Conservation (phyloP, 64 coral and sea anemone genomes). For the Orbicella faveolata region DNA sequence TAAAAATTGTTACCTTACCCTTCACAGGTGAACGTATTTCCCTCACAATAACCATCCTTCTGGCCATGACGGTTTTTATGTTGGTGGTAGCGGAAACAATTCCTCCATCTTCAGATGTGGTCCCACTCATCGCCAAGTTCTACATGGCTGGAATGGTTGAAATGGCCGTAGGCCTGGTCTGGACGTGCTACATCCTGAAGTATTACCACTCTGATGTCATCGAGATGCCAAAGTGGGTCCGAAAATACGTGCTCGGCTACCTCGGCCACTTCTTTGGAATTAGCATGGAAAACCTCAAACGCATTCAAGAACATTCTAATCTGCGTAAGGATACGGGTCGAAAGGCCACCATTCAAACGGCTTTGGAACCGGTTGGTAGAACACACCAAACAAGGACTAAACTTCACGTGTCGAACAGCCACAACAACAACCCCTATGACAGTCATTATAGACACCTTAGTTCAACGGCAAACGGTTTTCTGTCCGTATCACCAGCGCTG, state of each 20-base stretch:
- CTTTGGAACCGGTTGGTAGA: background rate
- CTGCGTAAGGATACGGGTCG: constrained; percentile 17
- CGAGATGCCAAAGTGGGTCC: constrained; percentile 88
- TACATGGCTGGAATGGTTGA: constrained; percentile 99
- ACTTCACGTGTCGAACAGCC: constrained; percentile 3
- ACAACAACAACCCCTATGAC: constrained; percentile 29
- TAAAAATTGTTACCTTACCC: background rate
- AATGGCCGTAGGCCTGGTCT: constrained; percentile 90
- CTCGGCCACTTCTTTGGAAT: constrained; percentile 86
- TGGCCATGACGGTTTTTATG: constrained; percentile 99
- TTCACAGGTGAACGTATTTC: constrained; percentile 94
- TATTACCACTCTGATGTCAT: constrained; percentile 93
- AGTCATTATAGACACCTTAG: constrained; percentile 17
- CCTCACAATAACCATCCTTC: constrained; percentile 84
- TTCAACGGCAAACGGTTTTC: constrained; percentile 7
- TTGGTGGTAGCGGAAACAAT: constrained; percentile 91
- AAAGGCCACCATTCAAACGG: constrained; percentile 11
- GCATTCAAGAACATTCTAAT: constrained; percentile 74
- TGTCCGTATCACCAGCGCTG: background rate
- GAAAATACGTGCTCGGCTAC: constrained; percentile 84
- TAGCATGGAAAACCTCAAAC: constrained; percentile 85
- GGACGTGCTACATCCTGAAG: constrained; percentile 93
- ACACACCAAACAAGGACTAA: constrained; percentile 8
- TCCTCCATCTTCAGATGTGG: constrained; percentile 86
- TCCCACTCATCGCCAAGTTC: constrained; percentile 93